Evolutionary conservation across 2,113 vertebrate species (phyloP).

Genomic region (Entelurus aequoreus): DNA sequence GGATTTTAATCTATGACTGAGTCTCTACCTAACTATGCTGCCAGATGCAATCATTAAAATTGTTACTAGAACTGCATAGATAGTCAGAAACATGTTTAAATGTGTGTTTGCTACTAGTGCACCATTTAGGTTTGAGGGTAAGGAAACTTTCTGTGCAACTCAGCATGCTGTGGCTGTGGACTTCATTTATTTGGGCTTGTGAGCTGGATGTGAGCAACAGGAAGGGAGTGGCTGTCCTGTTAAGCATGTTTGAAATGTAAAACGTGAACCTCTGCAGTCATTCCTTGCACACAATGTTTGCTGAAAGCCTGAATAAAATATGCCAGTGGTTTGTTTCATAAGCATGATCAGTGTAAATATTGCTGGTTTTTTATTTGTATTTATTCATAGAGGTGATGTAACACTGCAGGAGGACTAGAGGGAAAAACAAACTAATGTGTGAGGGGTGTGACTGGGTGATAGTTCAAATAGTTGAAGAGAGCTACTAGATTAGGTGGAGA

Average conservation of each 20-base stretch:
- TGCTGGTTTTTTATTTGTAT: not conserved
- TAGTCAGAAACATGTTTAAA: not conserved
- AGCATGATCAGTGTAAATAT: not conserved
- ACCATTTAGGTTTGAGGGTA: not conserved
- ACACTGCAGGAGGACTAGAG: conserved; percentile 40
- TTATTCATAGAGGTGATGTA: not conserved
- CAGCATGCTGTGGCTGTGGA: not conserved
- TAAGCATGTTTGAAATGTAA: not conserved
- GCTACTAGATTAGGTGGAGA: not conserved
- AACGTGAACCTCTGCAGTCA: not conserved
- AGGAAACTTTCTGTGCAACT: not conserved
- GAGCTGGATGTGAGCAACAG: not conserved
- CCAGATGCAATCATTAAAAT: conserved; percentile 10
- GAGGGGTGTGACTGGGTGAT: not conserved
- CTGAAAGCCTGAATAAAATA: no score
- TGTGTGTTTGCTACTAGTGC: not conserved
- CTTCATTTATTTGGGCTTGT: not conserved
- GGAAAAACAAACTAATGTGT: conserved; percentile 1
- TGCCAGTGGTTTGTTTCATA: not conserved
- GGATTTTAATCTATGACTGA: conserved; percentile 40
- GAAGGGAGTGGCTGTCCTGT: conserved; percentile 3
- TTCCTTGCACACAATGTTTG: not conserved
- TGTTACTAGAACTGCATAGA: conserved; percentile 1
- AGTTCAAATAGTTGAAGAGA: conserved; percentile 20
- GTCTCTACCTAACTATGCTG: conserved; percentile 18